Evolutionary conservation across 2,797 vertebrate genomes (phyloP).

Genomic region (Gymnodraco acuticeps): DNA sequence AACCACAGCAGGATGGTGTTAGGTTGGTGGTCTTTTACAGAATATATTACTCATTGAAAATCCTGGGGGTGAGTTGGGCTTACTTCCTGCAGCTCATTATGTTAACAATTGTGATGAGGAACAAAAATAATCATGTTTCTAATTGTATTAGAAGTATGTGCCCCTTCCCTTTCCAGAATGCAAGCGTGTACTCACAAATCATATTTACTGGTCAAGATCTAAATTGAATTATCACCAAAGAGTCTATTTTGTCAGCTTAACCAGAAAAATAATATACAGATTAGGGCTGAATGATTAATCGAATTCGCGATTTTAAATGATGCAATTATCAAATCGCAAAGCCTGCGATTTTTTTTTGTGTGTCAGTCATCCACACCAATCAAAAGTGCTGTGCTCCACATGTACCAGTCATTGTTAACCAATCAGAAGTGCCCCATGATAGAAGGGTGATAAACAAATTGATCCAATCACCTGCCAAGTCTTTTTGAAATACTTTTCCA

Average conservation of each 20-base stretch:
- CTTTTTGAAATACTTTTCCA: too few species aligned
- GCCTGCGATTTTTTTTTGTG: too few species aligned
- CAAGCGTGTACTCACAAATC: slow-evolving; percentile 9
- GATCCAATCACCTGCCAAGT: too few species aligned
- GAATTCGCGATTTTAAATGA: too few species aligned
- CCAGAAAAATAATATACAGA: background rate
- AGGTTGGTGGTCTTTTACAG: slow-evolving; percentile 30
- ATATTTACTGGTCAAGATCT: background rate
- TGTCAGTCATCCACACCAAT: too few species aligned
- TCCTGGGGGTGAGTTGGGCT: background rate
- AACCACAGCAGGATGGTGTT: slow-evolving; percentile 42
- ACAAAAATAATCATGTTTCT: slow-evolving; percentile 18
- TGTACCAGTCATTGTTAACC: too few species aligned
- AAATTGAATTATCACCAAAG: background rate
- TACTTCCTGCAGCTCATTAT: slow-evolving; percentile 12
- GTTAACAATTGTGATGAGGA: background rate
- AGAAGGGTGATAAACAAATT: too few species aligned
- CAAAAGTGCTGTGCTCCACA: too few species aligned
- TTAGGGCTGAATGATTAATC: background rate
- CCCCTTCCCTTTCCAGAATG: slow-evolving; percentile 1
- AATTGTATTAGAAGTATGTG: slow-evolving; percentile 21
- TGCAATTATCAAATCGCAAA: too few species aligned
- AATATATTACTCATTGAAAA: slow-evolving; percentile 20
- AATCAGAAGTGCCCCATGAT: too few species aligned
- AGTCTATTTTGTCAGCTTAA: slow-evolving; percentile 1